These are phyloP conservation scores for Apteryx mantelli DNA, from an alignment of 2,113 vertebrate species.

Conservation along the genomic window DNA sequence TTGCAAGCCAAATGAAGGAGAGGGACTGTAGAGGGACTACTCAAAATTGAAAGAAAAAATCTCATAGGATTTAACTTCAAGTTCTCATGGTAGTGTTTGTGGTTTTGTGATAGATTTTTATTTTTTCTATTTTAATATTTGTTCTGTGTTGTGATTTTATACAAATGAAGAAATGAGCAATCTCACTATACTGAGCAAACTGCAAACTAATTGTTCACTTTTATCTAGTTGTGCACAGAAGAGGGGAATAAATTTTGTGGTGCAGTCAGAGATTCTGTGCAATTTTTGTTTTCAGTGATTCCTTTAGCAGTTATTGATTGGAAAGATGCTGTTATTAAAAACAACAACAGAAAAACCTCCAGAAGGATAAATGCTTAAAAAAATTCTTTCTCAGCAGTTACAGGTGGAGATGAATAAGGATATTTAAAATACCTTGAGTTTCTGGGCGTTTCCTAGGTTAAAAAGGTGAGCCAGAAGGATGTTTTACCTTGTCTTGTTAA, in stretches of 20 bases:
- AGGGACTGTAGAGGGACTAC: not conserved
- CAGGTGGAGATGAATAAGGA: not conserved
- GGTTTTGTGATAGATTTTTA: not conserved
- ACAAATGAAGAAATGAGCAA: not conserved
- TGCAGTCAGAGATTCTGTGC: constrained; percentile 26
- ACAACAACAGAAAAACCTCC: not conserved
- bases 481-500: not conserved
- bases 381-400: not conserved
- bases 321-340: not conserved
- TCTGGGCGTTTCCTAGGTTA: not conserved
- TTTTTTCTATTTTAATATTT: not conserved
- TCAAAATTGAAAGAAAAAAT: not conserved
- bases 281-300: not conserved
- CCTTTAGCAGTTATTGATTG: not conserved
- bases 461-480: not conserved
- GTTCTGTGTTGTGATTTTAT: not conserved
- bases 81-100: not conserved
- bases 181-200: constrained; percentile 24
- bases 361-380: not conserved
- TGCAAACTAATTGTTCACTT: constrained; percentile 19
- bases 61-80: not conserved
- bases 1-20: not conserved
- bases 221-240: not conserved
- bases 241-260: not conserved
- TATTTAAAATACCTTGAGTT: not conserved